Conservation (phyloP, 2,797 vertebrate genomes). For the Eospalax fontanierii region DNA sequence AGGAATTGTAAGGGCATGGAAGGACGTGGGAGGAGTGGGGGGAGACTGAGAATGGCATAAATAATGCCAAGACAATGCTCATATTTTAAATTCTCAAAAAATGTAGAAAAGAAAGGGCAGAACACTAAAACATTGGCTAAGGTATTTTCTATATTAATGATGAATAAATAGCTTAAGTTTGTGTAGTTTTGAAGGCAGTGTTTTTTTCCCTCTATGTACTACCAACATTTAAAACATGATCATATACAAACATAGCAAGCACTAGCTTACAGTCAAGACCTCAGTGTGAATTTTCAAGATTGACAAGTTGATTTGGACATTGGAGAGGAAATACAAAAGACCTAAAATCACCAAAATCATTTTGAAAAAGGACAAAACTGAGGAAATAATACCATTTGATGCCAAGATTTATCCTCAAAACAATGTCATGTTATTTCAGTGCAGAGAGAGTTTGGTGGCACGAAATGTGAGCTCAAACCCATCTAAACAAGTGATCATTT, state of each 20-base stretch:
- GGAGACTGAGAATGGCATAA: no score
- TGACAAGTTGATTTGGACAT: conserved; percentile 1
- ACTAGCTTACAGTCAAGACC: not conserved
- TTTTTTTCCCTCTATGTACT: not conserved
- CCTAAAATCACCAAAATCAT: not conserved
- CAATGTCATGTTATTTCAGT: not conserved
- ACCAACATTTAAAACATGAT: not conserved
- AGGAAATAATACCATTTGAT: not conserved
- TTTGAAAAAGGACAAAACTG: conserved; percentile 11
- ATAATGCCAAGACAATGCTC: no score
- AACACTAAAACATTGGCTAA: not conserved
- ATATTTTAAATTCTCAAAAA: no score
- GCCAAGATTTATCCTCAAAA: not conserved
- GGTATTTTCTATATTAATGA: not conserved
- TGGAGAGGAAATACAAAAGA: not conserved
- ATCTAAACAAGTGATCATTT: not conserved
- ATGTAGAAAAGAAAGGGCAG: no score
- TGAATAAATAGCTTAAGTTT: not conserved
- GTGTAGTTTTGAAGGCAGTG: conserved; percentile 29
- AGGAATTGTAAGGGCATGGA: no score
- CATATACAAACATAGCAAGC: not conserved
- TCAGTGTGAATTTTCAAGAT: not conserved
- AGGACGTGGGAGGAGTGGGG: no score
- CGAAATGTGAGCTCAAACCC: not conserved
- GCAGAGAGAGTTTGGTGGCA: not conserved